Base-by-base conservation (phyloP, 2,113 vertebrate species). In the Nothocercus nigrocapillus region DNA sequence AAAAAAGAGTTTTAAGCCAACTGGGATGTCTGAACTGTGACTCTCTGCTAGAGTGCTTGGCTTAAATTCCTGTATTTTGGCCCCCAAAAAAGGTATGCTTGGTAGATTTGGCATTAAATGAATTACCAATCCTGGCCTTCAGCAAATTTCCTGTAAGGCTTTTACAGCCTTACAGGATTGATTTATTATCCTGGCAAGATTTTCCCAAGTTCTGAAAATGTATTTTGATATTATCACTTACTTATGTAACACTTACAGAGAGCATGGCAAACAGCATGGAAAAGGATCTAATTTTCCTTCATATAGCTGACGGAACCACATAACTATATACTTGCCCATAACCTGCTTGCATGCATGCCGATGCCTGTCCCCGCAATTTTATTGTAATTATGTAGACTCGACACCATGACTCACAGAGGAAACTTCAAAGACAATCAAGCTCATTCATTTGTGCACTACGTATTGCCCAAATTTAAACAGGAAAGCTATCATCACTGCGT, bases 381-480 rank as follows among this genome's bases (percentile, higher is more conserved):
- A 89, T 85, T 89, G 53, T 68, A 95, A 95, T 96, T 95, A 96
- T 80, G 66, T 90, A 77, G 78, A 91, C 58, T 92, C 85, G 89
- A 82, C 81, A 64, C 56, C 16, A 69, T 96, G 96, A 96, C 89
- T 96, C 94, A 95, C 58, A 75, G 54, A 95, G 82, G 76, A 91
- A 91, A 91, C 92, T 97, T 97, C 94, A 95, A 97, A 97, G 94
- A 96, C 94, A 96, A 92, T 89, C 73, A 59, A 85, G 84, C 89
- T 90, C 79, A 90, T 94, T 94, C 88, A 92, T 94, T 88, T 92
- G 75, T 80, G 81, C 5, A 3, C 56, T 90, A 13, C 53, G 54
- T 86, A 88, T 94, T 93, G 92, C 62, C 85, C 70, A 92, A 90
- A 96, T 96, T 96, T 87, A 92, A 96, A 91, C 69, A 88, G 69